Percentiles rank a stretch among this genome's conserved stretches.
Conservation (phyloP, 2,888 invertebrate species). For the Drosophila koepferae region DNA sequence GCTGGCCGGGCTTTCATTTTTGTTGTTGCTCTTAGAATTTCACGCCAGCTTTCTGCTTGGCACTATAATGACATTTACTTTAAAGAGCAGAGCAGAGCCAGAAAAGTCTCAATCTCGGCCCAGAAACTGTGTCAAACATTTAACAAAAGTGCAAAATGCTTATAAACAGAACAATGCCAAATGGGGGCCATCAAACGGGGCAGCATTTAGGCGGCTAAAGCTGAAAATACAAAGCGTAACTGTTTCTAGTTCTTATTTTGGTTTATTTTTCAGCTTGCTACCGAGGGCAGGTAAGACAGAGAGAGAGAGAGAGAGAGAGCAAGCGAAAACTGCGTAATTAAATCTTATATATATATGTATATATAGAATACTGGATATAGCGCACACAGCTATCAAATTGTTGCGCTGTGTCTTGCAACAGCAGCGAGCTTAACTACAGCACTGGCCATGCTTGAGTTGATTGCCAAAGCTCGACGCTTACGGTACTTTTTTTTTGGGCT, state of each 20-base stretch:
- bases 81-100: constrained; percentile 67
- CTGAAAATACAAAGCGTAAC: constrained; percentile 72
- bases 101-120: constrained; percentile 59
- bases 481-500: constrained; percentile 44
- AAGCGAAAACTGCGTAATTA: constrained; percentile 61
- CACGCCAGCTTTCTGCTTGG: constrained; percentile 52
- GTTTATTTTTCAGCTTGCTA: constrained; percentile 17
- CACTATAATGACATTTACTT: constrained; percentile 67
- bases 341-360: constrained; percentile 48
- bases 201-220: constrained; percentile 61
- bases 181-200: constrained; percentile 70
- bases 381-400: constrained; percentile 50
- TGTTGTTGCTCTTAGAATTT: constrained; percentile 44
- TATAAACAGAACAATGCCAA: constrained; percentile 72
- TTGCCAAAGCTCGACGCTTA: constrained; percentile 48
- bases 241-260: constrained; percentile 42
- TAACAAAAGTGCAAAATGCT: constrained; percentile 72
- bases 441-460: constrained; percentile 67
- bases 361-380: constrained; percentile 51
- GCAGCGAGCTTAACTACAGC: constrained; percentile 21
- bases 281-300: constrained; percentile 36
- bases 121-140: constrained; percentile 78
- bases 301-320: constrained; percentile 40
- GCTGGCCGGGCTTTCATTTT: constrained; percentile 66
- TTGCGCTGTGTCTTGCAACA: constrained; percentile 49